Base-by-base conservation (phyloP, 2,888 invertebrate genomes). In the Pardosa pseudoannulata region DNA sequence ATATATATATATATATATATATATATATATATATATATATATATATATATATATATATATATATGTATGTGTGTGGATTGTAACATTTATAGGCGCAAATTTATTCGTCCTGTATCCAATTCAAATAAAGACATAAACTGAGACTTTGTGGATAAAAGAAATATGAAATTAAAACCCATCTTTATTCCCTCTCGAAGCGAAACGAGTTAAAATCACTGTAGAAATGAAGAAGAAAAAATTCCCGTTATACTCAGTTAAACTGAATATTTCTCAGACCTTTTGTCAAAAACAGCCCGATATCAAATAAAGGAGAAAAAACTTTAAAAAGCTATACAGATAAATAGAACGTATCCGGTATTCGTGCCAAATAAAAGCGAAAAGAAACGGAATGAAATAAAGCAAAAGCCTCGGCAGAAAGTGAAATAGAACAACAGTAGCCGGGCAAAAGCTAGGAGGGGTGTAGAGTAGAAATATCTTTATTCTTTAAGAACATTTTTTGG, bases 381-480 rank as follows among this genome's bases (percentile, higher is more conserved):
- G n/a, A 64, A 71, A 29, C n/a, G 16, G 23, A 29, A 39, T 56
- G 56, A 56, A 56, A 19, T 56, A 56, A 56, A 56, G 56, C 23
- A 23, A 23, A 56, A 19, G 23, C 16, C 13, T 29, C 27, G 27
- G 72, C 11, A 23, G 67, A 80, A 80, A 80, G 80, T 80, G 74
- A 74, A 80, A 62, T 70, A 41, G 62, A 75, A 81, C 81, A 75
- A 81, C 73, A 31, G 80, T 73, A 74, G 68, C 75, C 16, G 70
- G 73, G 67, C 50, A 39, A 67, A 64, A 39, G 71, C 16, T 31
- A 5, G n/a, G 16, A 32, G 67, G 19, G 32, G 31, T 23, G 11
- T 50, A 28, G 50, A 68, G 78, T 28, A 64, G 56, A 75, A 81
- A 81, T 81, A 81, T 81, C 74, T 81, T 81, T 81, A 81, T 81